These are phyloP conservation scores for Philopotamus ludificatus DNA, from an alignment of 1,140 invertebrate species.

Conservation along the genomic window DNA sequence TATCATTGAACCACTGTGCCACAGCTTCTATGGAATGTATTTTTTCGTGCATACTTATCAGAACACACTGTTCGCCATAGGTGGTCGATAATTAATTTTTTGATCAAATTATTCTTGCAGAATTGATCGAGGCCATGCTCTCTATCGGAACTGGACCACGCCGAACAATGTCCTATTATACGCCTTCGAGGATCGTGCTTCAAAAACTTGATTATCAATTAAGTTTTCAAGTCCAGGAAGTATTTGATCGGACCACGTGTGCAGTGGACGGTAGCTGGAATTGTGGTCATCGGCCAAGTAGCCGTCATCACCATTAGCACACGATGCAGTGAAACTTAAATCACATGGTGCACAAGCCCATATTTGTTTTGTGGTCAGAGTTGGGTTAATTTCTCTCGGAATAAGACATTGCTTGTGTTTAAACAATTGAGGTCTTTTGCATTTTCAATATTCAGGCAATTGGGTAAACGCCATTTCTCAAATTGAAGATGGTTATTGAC, in stretches of 20 bases:
- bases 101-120: background rate
- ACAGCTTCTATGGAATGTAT: too few species aligned
- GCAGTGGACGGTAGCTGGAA: too few species aligned
- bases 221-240: too few species aligned
- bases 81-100: background rate
- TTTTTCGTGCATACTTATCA: too few species aligned
- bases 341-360: conserved; percentile 5
- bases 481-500: too few species aligned
- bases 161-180: background rate
- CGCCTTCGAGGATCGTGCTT: background rate
- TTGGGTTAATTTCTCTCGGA: conserved; percentile 5
- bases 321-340: conserved; percentile 9
- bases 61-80: too few species aligned
- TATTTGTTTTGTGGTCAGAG: conserved; percentile 10
- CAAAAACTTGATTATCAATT: too few species aligned
- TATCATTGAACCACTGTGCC: too few species aligned
- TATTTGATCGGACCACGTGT: too few species aligned
- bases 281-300: background rate
- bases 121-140: background rate
- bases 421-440: background rate
- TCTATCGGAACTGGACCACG: background rate
- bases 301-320: background rate
- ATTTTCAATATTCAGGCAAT: background rate
- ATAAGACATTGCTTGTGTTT: background rate
- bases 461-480: background rate